Percentiles rank a stretch among this genome's conserved stretches.
These are phyloP conservation scores for Apotomis turbidana DNA, from an alignment of 2,888 invertebrate species.

Conservation along the genomic window DNA sequence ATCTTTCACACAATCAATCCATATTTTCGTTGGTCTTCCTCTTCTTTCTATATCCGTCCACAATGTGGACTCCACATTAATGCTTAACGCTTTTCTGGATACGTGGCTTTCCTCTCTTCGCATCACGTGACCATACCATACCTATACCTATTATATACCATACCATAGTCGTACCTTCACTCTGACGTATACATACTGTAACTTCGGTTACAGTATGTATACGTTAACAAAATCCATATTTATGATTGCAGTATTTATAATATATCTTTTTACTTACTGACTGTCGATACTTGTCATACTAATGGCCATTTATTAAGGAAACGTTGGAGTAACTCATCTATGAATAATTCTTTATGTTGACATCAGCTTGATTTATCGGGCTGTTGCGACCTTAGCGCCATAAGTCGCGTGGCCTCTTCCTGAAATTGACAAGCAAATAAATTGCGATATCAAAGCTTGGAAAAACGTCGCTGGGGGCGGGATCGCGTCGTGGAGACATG, in stretches of 20 bases:
- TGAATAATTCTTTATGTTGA: conserved; percentile 48
- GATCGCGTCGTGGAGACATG: conserved; percentile 62
- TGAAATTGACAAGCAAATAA: conserved; percentile 81
- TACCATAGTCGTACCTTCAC: too few species aligned
- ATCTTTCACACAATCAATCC: too few species aligned
- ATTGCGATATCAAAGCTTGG: conserved; percentile 76
- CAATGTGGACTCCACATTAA: too few species aligned
- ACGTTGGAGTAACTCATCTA: conserved; percentile 39
- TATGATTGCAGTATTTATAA: background rate
- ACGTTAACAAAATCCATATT: background rate
- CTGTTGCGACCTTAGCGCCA: conserved; percentile 52
- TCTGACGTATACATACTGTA: background rate
- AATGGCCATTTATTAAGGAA: conserved; percentile 37
- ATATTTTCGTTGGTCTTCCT: too few species aligned
- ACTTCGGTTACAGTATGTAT: too few species aligned
- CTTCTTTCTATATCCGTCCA: too few species aligned
- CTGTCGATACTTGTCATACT: conserved; percentile 27
- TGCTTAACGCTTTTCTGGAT: too few species aligned
- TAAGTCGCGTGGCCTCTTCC: conserved; percentile 77
- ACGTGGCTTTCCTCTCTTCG: too few species aligned
- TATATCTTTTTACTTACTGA: conserved; percentile 7
- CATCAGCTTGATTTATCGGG: conserved; percentile 58
- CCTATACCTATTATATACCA: too few species aligned
- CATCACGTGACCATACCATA: too few species aligned
- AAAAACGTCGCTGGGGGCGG: conserved; percentile 72